Conservation (phyloP, 2,797 vertebrate genomes). For the Cryptoblepharus egeriae region DNA sequence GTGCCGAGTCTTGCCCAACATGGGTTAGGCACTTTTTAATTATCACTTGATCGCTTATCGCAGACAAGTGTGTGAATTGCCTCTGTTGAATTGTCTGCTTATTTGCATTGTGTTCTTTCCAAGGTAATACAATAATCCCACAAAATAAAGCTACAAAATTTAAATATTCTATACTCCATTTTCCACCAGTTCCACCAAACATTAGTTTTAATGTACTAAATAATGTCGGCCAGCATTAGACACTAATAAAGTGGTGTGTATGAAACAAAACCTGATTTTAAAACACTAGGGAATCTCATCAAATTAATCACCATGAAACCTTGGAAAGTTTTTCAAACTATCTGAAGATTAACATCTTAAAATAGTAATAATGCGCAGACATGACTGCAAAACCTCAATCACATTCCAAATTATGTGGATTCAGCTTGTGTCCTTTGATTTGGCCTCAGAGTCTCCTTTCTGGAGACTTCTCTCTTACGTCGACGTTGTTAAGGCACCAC, state of each 20-base stretch:
- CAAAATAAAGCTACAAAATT: conserved; percentile 3
- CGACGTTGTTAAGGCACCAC: too few relatives aligned
- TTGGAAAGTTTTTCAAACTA: neutral
- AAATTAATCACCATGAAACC: neutral
- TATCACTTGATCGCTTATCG: neutral
- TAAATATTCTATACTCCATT: neutral
- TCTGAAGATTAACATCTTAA: neutral
- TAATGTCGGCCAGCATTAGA: neutral
- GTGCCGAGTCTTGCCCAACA: too few relatives aligned
- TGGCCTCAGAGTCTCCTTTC: too few relatives aligned
- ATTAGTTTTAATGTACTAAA: neutral
- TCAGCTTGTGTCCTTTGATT: too few relatives aligned
- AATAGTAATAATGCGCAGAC: neutral
- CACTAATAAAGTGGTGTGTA: neutral
- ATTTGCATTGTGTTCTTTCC: neutral
- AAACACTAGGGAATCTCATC: neutral
- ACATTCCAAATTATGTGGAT: neutral
- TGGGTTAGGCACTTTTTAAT: neutral
- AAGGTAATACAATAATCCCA: neutral
- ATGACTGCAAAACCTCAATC: neutral
- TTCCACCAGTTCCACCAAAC: conserved; percentile 7
- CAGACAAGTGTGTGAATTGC: neutral
- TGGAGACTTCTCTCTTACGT: too few relatives aligned
- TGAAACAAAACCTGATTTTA: neutral
- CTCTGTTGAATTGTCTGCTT: neutral